Percentiles rank a stretch among this genome's conserved stretches.
Conservation (phyloP, 2,113 vertebrate genomes). For the Osmerus eperlanus region DNA sequence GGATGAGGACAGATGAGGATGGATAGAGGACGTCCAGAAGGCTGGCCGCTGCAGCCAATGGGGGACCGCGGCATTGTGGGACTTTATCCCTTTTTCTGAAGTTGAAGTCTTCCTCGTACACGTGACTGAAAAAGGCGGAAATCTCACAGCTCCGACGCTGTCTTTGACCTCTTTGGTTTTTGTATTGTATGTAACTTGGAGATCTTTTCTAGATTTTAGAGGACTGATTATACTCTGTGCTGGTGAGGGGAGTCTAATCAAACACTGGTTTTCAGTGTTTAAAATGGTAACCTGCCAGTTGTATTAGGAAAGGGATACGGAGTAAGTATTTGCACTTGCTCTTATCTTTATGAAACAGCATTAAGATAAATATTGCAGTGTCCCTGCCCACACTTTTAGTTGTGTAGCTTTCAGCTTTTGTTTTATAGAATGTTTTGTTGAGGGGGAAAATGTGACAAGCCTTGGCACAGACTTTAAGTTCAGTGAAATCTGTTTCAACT, state of each 20-base stretch:
- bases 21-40: slow-evolving; percentile 19
- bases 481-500: slow-evolving; percentile 25
- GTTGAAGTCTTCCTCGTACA: slow-evolving; percentile 88
- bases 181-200: slow-evolving; percentile 80
- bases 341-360: slow-evolving; percentile 47
- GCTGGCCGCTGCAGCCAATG: slow-evolving; percentile 41
- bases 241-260: slow-evolving; percentile 67
- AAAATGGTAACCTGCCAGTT: slow-evolving; percentile 74
- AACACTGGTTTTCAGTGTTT: slow-evolving; percentile 67
- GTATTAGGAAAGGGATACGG: slow-evolving; percentile 40
- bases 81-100: slow-evolving; percentile 73
- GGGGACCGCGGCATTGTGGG: slow-evolving; percentile 31
- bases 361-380: no score
- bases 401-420: no score
- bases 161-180: slow-evolving; percentile 77
- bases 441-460: slow-evolving; percentile 18
- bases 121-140: slow-evolving; percentile 74
- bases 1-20: slow-evolving; percentile 2
- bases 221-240: slow-evolving; percentile 41
- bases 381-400: no score
- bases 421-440: no score
- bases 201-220: slow-evolving; percentile 83
- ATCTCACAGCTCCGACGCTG: slow-evolving; percentile 66
- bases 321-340: slow-evolving; percentile 64
- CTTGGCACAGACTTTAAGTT: slow-evolving; percentile 24